Percentiles rank a stretch among this genome's conserved stretches.
Evolutionary conservation across 2,888 invertebrate species (phyloP).

Genomic region (Oxytorus armatus): DNA sequence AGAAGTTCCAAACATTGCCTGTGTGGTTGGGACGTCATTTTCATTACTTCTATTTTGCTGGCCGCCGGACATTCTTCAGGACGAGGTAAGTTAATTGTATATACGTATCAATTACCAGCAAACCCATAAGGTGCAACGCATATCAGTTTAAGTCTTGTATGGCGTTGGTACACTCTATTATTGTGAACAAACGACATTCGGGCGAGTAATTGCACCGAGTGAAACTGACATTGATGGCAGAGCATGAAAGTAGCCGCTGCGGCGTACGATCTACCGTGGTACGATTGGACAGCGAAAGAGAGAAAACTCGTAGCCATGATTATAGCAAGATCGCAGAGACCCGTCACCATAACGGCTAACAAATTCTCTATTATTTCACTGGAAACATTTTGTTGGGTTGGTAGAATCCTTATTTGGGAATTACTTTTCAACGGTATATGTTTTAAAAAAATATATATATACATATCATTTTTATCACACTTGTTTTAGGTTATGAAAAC

Average conservation of each 20-base stretch:
- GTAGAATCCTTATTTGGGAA: no score
- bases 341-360: slow-evolving; percentile 45
- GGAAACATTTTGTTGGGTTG: slow-evolving; percentile 56
- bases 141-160: no score
- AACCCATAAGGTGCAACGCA: no score
- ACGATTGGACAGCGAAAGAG: slow-evolving; percentile 49
- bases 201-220: no score
- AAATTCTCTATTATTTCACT: slow-evolving; percentile 53
- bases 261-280: slow-evolving; percentile 62
- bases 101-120: no score
- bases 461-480: no score
- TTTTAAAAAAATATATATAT: no score
- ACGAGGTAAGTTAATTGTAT: slow-evolving; percentile 54
- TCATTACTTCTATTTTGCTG: slow-evolving; percentile 66
- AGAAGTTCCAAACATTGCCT: slow-evolving; percentile 43
- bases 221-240: slow-evolving; percentile 14
- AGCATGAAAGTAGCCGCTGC: slow-evolving; percentile 53
- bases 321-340: slow-evolving; percentile 53
- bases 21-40: slow-evolving; percentile 33
- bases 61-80: slow-evolving; percentile 65
- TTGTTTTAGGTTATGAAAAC: no score
- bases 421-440: no score
- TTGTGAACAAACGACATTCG: no score
- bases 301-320: slow-evolving; percentile 46
- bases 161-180: no score